Base-by-base conservation (phyloP, 2,113 vertebrate genomes). In the Chrysochloris asiatica region DNA sequence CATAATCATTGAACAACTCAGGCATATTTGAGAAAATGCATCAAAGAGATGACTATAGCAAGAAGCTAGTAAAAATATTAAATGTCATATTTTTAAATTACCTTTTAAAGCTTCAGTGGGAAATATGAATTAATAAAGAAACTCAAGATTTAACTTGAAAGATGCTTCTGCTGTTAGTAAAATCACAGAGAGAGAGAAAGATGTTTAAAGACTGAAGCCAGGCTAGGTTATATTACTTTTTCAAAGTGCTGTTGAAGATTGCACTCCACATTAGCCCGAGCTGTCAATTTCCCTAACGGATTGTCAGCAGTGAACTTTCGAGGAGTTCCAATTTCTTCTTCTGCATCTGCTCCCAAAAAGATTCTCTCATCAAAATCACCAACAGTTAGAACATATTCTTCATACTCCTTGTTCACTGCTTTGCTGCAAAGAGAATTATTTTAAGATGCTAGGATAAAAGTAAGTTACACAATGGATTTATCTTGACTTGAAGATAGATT, bases 351-450 rank as follows among this genome's bases (percentile, higher is more conserved):
- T 80, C 98, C 99, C 84, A 99, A 97, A 97, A 99, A 99, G 93
- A 99, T 98, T 13, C 99, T 98, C 96, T 99, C 99, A 3, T 99
- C 99, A 28, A 99, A 99, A 93, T 99, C 99, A 41, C 99, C 99
- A 93, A 99, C 98, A 0, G 99, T 99, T 96, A 99, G 95, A 90
- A 99, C 99, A 1, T 99, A 99, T 86, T 99, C 99, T 95, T 99
- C 99, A 28, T 99, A 99, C 95, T 99, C 99, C 61, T 98, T 98
- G 96, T 99, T 99, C 52, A 99, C 93, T 38, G 98, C 98, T 98
- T 99, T 99, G 96, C 99, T 99, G 97, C 94, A 92, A 90, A 97
- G 88, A 98, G n/a, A 94, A 88, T 93, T 80, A 71, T 19, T 91
- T 30, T 88, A 91, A 92, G 43, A 8, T 54, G 36, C 22, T 61